Evolutionary conservation across 2,888 invertebrate genomes (phyloP), one percentile per base, ranked within the genome.

Genomic region (Ceratothoa steindachneri): DNA sequence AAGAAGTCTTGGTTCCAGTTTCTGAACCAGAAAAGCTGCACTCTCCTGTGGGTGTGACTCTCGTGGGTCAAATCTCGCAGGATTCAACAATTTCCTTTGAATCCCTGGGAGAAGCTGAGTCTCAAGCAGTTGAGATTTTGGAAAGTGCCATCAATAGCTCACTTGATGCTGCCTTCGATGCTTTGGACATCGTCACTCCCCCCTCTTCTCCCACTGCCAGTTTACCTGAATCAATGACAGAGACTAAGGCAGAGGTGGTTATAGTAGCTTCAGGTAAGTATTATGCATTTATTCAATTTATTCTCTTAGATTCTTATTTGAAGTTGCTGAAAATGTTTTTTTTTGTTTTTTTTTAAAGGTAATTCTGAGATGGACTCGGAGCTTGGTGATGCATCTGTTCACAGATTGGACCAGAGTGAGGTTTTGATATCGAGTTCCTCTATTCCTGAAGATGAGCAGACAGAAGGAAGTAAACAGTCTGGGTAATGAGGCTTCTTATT

Each of bases 331-430:
- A n/a, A n/a, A n/a, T n/a, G n/a, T n/a, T n/a, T n/a, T n/a, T n/a
- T n/a, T n/a, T n/a, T n/a, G n/a, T n/a, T n/a, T n/a, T n/a, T n/a
- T n/a, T n/a, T n/a, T n/a, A n/a, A n/a, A n/a, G n/a, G n/a, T n/a
- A n/a, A n/a, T n/a, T n/a, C n/a, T n/a, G n/a, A n/a, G n/a, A n/a
- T n/a, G n/a, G 41, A 41, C 41, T 9, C 7, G 5, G 41, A 15
- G 7, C 5, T 60, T 15, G 3, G 9, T 60, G 60, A 2, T 24
- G 24, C 27, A 24, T 60, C 60, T 74, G 88, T 88, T 3, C 89
- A 91, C 70, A 90, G 92, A 73, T 84, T 93, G 77, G 93, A 93
- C 83, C 93, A 93, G 83, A 93, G 93, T 82, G 93, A 93, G 83
- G 93, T 93, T 4, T 84, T 93, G 67, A 93, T 93, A 74, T 89